These are phyloP conservation scores for Steromphala cineraria DNA, from an alignment of 2,888 invertebrate genomes.

Conservation along the genomic window DNA sequence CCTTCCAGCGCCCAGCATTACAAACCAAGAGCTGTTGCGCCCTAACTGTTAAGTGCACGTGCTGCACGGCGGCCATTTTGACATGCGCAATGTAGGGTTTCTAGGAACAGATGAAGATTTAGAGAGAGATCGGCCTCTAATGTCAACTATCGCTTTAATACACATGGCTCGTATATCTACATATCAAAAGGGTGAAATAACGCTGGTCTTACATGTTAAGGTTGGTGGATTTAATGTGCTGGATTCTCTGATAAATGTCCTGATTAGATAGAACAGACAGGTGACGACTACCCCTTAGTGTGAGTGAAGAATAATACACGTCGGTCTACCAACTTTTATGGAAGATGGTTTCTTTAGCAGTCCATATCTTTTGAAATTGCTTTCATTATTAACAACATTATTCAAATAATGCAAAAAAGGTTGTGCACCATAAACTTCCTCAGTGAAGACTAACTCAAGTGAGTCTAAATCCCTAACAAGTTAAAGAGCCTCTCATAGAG, in stretches of 20 bases:
- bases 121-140: not conserved
- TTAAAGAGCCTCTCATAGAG: too few relatives aligned
- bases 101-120: not conserved
- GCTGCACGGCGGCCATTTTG: not conserved
- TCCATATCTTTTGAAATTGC: too few relatives aligned
- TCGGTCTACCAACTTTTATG: too few relatives aligned
- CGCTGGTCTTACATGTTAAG: not conserved
- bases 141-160: not conserved
- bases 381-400: too few relatives aligned
- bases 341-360: too few relatives aligned
- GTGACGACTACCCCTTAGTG: too few relatives aligned
- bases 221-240: not conserved
- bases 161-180: not conserved
- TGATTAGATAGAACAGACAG: too few relatives aligned
- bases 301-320: too few relatives aligned
- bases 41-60: constrained; percentile 1
- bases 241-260: not conserved
- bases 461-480: too few relatives aligned
- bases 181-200: not conserved
- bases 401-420: too few relatives aligned
- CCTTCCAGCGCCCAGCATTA: not conserved
- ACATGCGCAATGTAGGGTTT: not conserved
- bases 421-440: too few relatives aligned
- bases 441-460: too few relatives aligned
- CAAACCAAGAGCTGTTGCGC: not conserved